phyloP scores from a whole-genome alignment of 2,113 vertebrate genomes.

The Cyprinodon variegatus region DNA sequence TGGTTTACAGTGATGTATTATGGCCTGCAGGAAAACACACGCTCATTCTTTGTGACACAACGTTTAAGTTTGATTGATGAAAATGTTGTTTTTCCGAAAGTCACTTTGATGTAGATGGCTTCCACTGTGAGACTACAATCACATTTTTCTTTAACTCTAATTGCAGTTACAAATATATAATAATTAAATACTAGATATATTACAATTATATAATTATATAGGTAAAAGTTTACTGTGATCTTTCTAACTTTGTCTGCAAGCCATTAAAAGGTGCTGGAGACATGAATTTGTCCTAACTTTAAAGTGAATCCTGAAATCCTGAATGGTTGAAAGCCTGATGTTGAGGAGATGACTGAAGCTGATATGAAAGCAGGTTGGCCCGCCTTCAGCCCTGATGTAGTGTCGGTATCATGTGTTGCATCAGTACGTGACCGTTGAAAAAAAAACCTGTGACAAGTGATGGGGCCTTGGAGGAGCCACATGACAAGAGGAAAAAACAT shows the following conservation, averaged over 20 bases:
- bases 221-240: not conserved
- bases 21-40: conserved; percentile 44
- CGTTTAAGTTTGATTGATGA: conserved; percentile 17
- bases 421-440: conserved; percentile 49
- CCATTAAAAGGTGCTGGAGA: not conserved
- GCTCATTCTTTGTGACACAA: conserved; percentile 12
- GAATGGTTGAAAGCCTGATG: not conserved
- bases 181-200: no score
- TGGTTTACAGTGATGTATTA: not conserved
- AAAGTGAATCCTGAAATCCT: not conserved
- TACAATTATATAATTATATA: not conserved
- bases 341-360: not conserved
- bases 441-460: conserved; percentile 34
- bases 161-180: not conserved
- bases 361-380: conserved; percentile 33
- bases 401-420: conserved; percentile 18
- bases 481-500: conserved; percentile 3
- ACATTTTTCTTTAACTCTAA: not conserved
- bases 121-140: not conserved
- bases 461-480: conserved; percentile 21
- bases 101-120: not conserved
- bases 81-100: not conserved
- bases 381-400: conserved; percentile 32
- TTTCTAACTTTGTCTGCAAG: not conserved
- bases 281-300: not conserved